Evolutionary conservation across 1,140 invertebrate genomes (phyloP), one percentile per base, ranked within the genome.

Genomic region (Drosophila elegans): DNA sequence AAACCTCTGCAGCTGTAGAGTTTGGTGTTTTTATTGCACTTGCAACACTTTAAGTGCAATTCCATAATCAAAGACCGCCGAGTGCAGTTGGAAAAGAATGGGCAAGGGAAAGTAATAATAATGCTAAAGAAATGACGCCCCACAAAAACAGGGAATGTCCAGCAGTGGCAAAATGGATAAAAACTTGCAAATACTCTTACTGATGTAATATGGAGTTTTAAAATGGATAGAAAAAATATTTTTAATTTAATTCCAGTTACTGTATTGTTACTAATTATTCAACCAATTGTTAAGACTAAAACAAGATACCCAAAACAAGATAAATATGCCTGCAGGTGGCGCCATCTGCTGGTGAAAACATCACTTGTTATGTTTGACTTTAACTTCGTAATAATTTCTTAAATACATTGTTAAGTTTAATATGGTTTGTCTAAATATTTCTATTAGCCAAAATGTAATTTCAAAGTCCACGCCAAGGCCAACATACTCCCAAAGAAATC

Each of bases 11-110:
- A 38, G 41, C 44, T 16, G 48, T 10, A 34, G 48, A 13, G 29
- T 39, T 21, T 11, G n/a, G 7, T 32, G 38, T 29, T 54, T 27
- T 54, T 41, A 42, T 63, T 39, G 29, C 67, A 32, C 52, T 66
- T 77, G 80, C 78, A 86, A 86, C 78, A 85, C 78, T 85, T 86
- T 85, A 74, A 85, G 82, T 85, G 82, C 82, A 81, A 86, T 85
- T 86, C 61, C 74, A 85, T 85, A 85, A 85, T 86, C 82, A 85
- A 85, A 86, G 82, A 78, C 74, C 60, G 45, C 16, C 55, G 67
- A 54, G 69, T 68, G 48, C 57, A 36, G 38, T 46, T 45, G 41
- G 51, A 52, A 42, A 49, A 42, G 11, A 45, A 25, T 13, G 7
- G 12, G 54, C 21, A 10, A 61, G 29, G 21, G 27, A 52, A 51